These are phyloP conservation scores for Leptobrachium ailaonicum DNA, from an alignment of 2,113 vertebrate species.

Conservation along the genomic window DNA sequence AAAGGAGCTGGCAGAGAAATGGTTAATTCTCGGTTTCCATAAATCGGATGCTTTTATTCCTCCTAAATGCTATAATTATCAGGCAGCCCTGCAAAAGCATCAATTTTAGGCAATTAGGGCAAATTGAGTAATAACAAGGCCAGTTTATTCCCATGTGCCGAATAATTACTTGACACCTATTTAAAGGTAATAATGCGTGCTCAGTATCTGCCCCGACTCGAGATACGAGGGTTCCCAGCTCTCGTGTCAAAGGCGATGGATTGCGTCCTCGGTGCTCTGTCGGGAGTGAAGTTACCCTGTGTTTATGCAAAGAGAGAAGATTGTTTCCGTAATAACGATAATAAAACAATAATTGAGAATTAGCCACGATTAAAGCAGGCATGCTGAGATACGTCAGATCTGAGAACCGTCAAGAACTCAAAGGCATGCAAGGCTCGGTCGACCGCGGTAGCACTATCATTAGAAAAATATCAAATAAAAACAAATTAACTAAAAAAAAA, in stretches of 20 bases:
- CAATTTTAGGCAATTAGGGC: constrained; percentile 49
- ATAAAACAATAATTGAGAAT: too few relatives aligned
- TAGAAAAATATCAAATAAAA: too few relatives aligned
- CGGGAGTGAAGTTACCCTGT: too few relatives aligned
- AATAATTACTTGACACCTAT: constrained; percentile 50
- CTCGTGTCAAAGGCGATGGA: constrained; percentile 18
- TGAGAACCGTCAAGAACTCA: too few relatives aligned
- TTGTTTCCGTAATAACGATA: too few relatives aligned
- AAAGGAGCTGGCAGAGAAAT: constrained; percentile 5
- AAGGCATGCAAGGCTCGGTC: too few relatives aligned
- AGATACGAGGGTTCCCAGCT: constrained; percentile 27
- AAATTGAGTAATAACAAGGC: constrained; percentile 43
- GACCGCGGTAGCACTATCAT: too few relatives aligned
- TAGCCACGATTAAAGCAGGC: too few relatives aligned
- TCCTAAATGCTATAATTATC: constrained; percentile 46
- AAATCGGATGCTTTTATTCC: constrained; percentile 45
- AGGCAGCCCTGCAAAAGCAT: constrained; percentile 25
- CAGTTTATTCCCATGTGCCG: constrained; percentile 38
- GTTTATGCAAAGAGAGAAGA: too few relatives aligned
- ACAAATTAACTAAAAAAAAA: too few relatives aligned
- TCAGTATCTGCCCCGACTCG: constrained; percentile 18
- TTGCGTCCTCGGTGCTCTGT: background rate
- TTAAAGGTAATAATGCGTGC: constrained; percentile 47
- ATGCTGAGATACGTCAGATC: too few relatives aligned
- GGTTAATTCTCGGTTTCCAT: constrained; percentile 34